Conservation (phyloP, 2,797 vertebrate species). For the Enoplosus armatus region DNA sequence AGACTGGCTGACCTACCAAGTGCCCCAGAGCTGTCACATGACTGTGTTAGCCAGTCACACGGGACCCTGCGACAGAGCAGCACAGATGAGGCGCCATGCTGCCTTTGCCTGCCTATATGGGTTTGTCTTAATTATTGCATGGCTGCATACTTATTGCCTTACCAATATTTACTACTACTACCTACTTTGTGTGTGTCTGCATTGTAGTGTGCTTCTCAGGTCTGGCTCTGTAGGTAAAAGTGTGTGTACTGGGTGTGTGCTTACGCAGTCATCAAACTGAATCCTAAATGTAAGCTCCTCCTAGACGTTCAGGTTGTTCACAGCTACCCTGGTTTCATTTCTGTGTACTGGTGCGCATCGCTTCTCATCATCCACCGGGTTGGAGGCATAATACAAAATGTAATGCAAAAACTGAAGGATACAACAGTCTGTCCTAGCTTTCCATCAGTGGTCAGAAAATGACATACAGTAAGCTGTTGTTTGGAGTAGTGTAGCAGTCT, state of each 20-base stretch:
- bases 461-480: background rate
- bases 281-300: background rate
- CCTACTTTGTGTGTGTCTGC: conserved; percentile 8
- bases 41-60: conserved; percentile 55
- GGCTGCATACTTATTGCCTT: conserved; percentile 11
- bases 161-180: background rate
- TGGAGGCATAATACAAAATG: background rate
- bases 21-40: conserved; percentile 66
- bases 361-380: background rate
- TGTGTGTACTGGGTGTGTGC: conserved; percentile 7
- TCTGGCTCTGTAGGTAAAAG: background rate
- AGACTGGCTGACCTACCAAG: conserved; percentile 67
- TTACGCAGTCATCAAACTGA: background rate
- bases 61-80: conserved; percentile 39
- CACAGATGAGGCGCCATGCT: conserved; percentile 57
- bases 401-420: background rate
- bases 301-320: background rate
- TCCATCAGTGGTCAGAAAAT: background rate
- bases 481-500: background rate
- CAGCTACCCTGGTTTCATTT: background rate
- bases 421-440: background rate
- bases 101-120: conserved; percentile 40
- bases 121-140: conserved; percentile 55
- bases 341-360: background rate
- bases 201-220: background rate